Conservation (phyloP, 1,140 invertebrate species). For the Carcinoscorpius rotundicauda region DNA sequence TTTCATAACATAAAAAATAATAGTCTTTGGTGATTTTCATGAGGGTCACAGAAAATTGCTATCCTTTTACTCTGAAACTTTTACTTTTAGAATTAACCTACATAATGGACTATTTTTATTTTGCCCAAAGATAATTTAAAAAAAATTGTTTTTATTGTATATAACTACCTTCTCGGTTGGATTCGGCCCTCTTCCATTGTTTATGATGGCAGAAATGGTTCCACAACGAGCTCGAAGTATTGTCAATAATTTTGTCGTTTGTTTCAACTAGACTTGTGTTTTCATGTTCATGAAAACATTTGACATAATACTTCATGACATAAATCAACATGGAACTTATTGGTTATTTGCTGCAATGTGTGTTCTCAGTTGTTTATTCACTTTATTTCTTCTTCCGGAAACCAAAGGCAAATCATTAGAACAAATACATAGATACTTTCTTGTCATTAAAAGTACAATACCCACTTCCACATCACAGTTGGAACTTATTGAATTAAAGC, state of each 20-base stretch:
- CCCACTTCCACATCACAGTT: too few relatives aligned
- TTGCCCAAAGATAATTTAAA: too few relatives aligned
- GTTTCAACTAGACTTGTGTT: slow-evolving; percentile 30
- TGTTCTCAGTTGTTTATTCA: slow-evolving; percentile 57
- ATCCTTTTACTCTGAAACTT: too few relatives aligned
- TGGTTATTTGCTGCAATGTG: slow-evolving; percentile 69
- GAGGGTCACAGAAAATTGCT: too few relatives aligned
- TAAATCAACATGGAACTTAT: slow-evolving; percentile 61
- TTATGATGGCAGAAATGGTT: slow-evolving; percentile 48
- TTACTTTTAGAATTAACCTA: too few relatives aligned
- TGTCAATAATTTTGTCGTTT: slow-evolving; percentile 59
- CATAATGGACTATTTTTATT: too few relatives aligned
- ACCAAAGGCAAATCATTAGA: slow-evolving; percentile 79
- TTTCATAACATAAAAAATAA: too few relatives aligned
- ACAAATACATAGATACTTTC: slow-evolving; percentile 46
- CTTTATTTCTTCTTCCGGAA: slow-evolving; percentile 72
- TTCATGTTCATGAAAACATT: slow-evolving; percentile 17
- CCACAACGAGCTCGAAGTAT: slow-evolving; percentile 58
- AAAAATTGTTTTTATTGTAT: slow-evolving; percentile 39
- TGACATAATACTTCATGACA: slow-evolving; percentile 43
- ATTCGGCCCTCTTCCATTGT: slow-evolving; percentile 71
- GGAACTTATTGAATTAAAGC: too few relatives aligned
- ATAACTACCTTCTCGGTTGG: slow-evolving; percentile 51
- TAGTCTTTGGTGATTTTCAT: too few relatives aligned
- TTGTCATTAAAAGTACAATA: too few relatives aligned